phyloP scores from a whole-genome alignment of 2,113 vertebrate genomes.

The Anas platyrhynchos region DNA sequence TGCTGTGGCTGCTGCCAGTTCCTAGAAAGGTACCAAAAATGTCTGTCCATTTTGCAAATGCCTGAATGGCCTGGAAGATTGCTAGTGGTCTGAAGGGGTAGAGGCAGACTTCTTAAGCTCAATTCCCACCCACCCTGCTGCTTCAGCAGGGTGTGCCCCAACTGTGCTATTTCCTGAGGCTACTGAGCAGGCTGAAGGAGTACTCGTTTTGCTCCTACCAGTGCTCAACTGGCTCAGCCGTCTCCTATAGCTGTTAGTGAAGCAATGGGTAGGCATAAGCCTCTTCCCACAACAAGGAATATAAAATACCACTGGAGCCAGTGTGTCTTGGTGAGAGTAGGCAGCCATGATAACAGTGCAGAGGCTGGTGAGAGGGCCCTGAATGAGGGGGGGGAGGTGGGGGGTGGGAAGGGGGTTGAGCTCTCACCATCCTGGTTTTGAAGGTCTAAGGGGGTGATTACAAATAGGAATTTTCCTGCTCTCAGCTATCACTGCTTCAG shows the following conservation, averaged over 20 bases:
- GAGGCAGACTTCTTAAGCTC: not conserved
- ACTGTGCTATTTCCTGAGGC: constrained; percentile 20
- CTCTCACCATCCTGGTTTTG: not conserved
- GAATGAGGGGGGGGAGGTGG: not conserved
- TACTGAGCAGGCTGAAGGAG: constrained; percentile 8
- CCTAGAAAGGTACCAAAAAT: not conserved
- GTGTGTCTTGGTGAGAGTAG: constrained; percentile 46
- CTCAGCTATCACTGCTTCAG: not conserved
- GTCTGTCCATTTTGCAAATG: not conserved
- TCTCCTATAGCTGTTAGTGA: constrained; percentile 23
- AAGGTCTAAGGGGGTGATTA: not conserved
- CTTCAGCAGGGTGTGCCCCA: constrained; percentile 17
- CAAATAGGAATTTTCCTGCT: not conserved
- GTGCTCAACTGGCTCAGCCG: constrained; percentile 3
- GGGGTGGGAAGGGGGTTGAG: not conserved
- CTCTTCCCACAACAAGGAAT: constrained; percentile 56
- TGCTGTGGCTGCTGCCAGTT: not conserved
- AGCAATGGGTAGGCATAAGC: constrained; percentile 24
- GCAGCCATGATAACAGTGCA: constrained; percentile 5
- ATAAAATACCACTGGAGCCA: constrained; percentile 31
- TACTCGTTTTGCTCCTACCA: not conserved
- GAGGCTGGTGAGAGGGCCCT: not conserved
- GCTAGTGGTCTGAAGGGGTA: not conserved
- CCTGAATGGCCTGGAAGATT: not conserved
- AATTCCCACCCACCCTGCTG: constrained; percentile 5